Evolutionary conservation across 2,888 invertebrate species (phyloP).

Genomic region (Aphrophora alni): DNA sequence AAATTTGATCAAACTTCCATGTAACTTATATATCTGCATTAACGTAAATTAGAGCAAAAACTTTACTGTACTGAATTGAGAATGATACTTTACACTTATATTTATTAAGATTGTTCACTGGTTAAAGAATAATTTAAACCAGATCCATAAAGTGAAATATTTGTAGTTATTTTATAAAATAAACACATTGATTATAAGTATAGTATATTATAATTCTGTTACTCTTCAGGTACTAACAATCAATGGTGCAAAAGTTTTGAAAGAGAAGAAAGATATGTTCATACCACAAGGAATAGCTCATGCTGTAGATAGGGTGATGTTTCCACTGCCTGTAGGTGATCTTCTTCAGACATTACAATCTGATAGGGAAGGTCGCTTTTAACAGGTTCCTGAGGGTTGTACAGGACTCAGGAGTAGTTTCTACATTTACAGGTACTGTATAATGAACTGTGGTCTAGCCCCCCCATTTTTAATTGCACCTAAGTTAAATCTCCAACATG

Average conservation of each 20-base stretch:
- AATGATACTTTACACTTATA: too few relatives aligned
- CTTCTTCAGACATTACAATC: slow-evolving; percentile 83
- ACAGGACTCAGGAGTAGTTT: slow-evolving; percentile 77
- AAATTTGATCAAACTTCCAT: too few relatives aligned
- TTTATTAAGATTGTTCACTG: too few relatives aligned
- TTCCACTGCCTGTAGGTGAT: slow-evolving; percentile 87
- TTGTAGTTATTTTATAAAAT: too few relatives aligned
- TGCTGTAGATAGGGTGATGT: slow-evolving; percentile 85
- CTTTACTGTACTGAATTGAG: too few relatives aligned
- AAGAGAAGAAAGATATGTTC: slow-evolving; percentile 82
- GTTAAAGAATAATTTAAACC: too few relatives aligned
- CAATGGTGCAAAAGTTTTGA: slow-evolving; percentile 81
- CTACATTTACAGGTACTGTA: slow-evolving; percentile 75
- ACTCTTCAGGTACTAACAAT: slow-evolving; percentile 74
- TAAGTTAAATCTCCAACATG: too few relatives aligned
- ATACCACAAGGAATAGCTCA: slow-evolving; percentile 88
- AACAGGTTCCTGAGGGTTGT: slow-evolving; percentile 79
- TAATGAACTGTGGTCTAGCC: too few relatives aligned
- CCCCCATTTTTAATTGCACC: neutral
- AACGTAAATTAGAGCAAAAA: too few relatives aligned
- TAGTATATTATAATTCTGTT: neutral
- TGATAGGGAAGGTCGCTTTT: slow-evolving; percentile 80
- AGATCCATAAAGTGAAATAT: too few relatives aligned
- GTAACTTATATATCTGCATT: too few relatives aligned
- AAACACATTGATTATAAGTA: too few relatives aligned